phyloP scores from a whole-genome alignment of 2,797 vertebrate genomes.

The Helarctos malayanus region DNA sequence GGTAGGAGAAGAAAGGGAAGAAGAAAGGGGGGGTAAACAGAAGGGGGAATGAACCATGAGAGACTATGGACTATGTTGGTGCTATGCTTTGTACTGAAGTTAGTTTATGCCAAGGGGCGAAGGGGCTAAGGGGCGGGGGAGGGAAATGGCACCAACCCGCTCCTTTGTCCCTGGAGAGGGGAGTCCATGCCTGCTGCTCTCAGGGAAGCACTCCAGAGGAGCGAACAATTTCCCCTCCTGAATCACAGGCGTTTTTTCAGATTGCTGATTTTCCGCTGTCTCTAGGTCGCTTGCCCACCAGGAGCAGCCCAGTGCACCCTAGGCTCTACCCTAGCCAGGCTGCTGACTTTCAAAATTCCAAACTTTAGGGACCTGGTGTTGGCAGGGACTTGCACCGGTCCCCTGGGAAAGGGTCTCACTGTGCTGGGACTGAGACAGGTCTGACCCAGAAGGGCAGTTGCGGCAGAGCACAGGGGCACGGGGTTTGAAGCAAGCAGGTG shows the following conservation, averaged over 20 bases:
- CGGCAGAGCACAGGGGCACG: neutral
- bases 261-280: neutral
- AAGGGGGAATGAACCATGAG: no score
- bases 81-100: neutral
- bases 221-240: neutral
- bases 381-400: neutral
- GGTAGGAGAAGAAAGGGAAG: no score
- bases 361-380: neutral
- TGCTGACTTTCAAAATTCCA: neutral
- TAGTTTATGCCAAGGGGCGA: neutral
- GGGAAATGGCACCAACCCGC: neutral
- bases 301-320: neutral
- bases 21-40: no score
- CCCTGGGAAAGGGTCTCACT: neutral
- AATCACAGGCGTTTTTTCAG: neutral
- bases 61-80: neutral
- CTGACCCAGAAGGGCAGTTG: neutral
- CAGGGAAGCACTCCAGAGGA: neutral
- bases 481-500: neutral
- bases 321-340: neutral
- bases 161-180: neutral
- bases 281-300: neutral
- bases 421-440: neutral
- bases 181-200: neutral
- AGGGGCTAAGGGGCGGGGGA: neutral